A percentile compares a stretch with the other conserved stretches of the same genome.
Evolutionary conservation across 2,113 vertebrate genomes (phyloP).

Genomic region (Eira barbara): DNA sequence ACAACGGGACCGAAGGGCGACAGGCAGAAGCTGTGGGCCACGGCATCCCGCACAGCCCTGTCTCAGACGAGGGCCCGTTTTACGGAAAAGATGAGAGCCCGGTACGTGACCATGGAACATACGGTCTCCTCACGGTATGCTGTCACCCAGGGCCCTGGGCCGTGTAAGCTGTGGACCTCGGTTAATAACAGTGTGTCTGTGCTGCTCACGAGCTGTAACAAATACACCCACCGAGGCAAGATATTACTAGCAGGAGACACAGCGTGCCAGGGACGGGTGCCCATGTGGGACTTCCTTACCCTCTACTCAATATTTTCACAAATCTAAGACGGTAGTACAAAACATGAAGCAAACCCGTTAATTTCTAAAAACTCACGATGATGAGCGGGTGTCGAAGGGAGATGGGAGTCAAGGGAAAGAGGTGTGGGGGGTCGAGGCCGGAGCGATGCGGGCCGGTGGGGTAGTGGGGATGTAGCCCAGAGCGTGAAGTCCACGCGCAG

Average conservation of each 20-base stretch:
- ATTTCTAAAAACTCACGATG: background rate
- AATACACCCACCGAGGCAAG: too few species aligned
- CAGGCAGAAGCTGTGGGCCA: fast-evolving
- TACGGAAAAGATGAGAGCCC: too few species aligned
- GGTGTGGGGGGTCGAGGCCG: background rate
- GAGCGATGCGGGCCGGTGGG: too few species aligned
- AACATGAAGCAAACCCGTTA: fast-evolving
- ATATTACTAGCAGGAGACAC: background rate
- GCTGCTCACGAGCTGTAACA: background rate
- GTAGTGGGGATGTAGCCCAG: fast-evolving
- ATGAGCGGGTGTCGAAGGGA: too few species aligned
- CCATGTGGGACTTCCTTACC: too few species aligned
- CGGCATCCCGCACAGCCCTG: background rate
- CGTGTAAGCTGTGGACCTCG: fast-evolving
- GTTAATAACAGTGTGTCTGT: background rate
- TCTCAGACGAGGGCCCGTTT: background rate
- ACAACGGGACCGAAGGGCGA: fast-evolving
- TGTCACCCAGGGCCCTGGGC: too few species aligned
- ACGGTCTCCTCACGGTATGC: background rate
- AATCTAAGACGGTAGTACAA: background rate
- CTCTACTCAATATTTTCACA: background rate
- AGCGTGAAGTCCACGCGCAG: fast-evolving
- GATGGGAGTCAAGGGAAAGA: background rate
- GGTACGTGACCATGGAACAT: too few species aligned
- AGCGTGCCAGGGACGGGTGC: too few species aligned